A percentile compares a stretch with the other conserved stretches of the same genome.
Conservation (phyloP, 1,140 invertebrate species). For the Zelostemma sp. region DNA sequence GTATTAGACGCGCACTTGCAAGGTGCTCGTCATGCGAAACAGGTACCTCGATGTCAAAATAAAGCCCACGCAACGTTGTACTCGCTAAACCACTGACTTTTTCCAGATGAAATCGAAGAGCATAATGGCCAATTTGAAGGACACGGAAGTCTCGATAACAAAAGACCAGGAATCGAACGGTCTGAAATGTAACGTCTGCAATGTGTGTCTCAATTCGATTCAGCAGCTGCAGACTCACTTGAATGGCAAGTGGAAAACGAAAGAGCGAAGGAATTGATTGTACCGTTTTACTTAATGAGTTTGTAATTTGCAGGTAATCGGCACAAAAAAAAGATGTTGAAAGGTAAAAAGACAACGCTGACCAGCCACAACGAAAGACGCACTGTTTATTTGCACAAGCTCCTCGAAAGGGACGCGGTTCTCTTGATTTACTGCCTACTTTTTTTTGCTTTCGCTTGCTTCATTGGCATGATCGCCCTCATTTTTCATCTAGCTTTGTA, state of each 20-base stretch:
- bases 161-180: conserved; percentile 67
- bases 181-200: conserved; percentile 69
- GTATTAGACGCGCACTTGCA: conserved; percentile 70
- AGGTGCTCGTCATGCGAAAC: conserved; percentile 71
- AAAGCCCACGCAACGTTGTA: neutral
- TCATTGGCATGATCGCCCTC: conserved; percentile 50
- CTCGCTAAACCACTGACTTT: conserved; percentile 18
- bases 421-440: conserved; percentile 51
- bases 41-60: conserved; percentile 51
- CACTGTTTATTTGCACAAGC: conserved; percentile 48
- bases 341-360: conserved; percentile 63
- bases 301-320: conserved; percentile 58
- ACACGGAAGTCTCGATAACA: conserved; percentile 64
- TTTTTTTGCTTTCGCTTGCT: conserved; percentile 53
- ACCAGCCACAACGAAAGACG: conserved; percentile 25
- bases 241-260: conserved; percentile 59
- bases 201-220: conserved; percentile 69
- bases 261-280: neutral
- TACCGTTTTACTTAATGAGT: neutral
- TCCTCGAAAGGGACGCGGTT: conserved; percentile 50
- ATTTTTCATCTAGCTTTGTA: conserved; percentile 47
- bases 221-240: conserved; percentile 71
- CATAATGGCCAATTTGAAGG: conserved; percentile 66
- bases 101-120: conserved; percentile 64
- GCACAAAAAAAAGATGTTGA: conserved; percentile 66